Evolutionary conservation across 1,140 invertebrate genomes (phyloP), one percentile per base, ranked within the genome.

Genomic region (Prorops nasuta): DNA sequence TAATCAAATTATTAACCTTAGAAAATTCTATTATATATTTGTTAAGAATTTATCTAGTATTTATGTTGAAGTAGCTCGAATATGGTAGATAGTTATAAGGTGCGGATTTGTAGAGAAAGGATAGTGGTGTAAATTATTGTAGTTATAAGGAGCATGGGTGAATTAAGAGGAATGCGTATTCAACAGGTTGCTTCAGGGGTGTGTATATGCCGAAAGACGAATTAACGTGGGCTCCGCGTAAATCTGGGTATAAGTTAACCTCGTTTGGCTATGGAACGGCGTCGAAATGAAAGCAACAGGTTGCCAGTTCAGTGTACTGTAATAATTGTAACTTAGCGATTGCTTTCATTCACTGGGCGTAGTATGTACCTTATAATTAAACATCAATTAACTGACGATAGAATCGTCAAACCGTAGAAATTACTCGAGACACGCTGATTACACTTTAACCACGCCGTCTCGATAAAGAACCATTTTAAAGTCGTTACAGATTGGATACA

Each of bases 371-470:
- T 56, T 58, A 38, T 49, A 58, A 66, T 65, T 55, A 58, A 46
- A 34, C 40, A n/a, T 43, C 64, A 63, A 66, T 60, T 60, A 59
- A 36, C 49, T 41, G 40, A n/a, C n/a, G n/a, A n/a, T n/a, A n/a
- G n/a, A n/a, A n/a, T n/a, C n/a, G n/a, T n/a, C n/a, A n/a, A n/a
- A n/a, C n/a, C n/a, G n/a, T n/a, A n/a, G n/a, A n/a, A n/a, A n/a
- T n/a, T n/a, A n/a, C n/a, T n/a, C n/a, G n/a, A n/a, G n/a, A n/a
- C n/a, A n/a, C n/a, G n/a, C n/a, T n/a, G n/a, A n/a, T n/a, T n/a
- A n/a, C n/a, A n/a, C n/a, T n/a, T n/a, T n/a, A n/a, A n/a, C n/a
- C n/a, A n/a, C n/a, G n/a, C n/a, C n/a, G n/a, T n/a, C n/a, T n/a
- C n/a, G n/a, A n/a, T n/a, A n/a, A n/a, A n/a, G n/a, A n/a, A n/a